phyloP scores from a whole-genome alignment of 2,888 invertebrate species.

The Agrochola lychnidis region DNA sequence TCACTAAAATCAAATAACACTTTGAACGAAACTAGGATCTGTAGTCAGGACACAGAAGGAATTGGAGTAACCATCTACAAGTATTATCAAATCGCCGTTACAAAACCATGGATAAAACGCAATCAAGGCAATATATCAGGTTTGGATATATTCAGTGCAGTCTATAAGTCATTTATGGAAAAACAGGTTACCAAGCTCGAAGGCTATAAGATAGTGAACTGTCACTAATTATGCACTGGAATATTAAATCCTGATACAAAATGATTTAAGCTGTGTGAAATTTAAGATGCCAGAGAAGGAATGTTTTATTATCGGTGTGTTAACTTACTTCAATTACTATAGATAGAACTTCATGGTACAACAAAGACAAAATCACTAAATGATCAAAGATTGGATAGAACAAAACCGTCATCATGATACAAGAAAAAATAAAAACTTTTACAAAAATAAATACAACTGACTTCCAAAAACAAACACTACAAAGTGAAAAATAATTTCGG shows the following conservation, averaged over 20 bases:
- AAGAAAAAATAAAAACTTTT: too few relatives aligned
- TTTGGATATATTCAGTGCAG: constrained; percentile 43
- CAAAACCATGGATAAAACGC: constrained; percentile 29
- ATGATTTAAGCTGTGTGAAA: constrained; percentile 49
- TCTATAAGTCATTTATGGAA: constrained; percentile 43
- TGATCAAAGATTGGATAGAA: background rate
- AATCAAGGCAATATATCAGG: constrained; percentile 48
- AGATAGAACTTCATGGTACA: background rate
- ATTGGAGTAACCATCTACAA: constrained; percentile 6
- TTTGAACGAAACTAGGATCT: background rate
- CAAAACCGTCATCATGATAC: accelerated
- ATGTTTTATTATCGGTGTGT: constrained; percentile 13
- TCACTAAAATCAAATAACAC: background rate
- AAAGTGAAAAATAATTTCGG: too few relatives aligned
- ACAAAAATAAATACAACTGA: too few relatives aligned
- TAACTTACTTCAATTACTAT: background rate
- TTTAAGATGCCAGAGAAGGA: constrained; percentile 22
- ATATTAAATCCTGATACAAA: constrained; percentile 56
- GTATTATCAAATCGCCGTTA: constrained; percentile 25
- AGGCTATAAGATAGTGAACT: constrained; percentile 49
- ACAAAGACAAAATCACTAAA: background rate
- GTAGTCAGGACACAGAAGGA: background rate
- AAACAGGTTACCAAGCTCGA: constrained; percentile 57
- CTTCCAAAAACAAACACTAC: too few relatives aligned
- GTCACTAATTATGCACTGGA: constrained; percentile 60